Base-by-base conservation (phyloP, 2,888 invertebrate species). In the Rhabditoides inermis region DNA sequence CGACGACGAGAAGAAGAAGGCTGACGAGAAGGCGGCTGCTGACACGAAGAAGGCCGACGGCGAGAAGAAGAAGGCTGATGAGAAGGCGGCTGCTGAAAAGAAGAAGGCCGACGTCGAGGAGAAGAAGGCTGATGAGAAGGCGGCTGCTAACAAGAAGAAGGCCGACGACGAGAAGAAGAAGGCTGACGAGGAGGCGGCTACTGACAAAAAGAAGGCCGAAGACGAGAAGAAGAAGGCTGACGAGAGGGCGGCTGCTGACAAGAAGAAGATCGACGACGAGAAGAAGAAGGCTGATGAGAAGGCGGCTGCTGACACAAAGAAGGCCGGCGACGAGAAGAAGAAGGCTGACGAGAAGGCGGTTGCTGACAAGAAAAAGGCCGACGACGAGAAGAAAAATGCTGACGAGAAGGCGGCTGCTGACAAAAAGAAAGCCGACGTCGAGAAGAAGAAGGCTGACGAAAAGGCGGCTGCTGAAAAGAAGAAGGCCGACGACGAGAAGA, bases 201-300 rank as follows among this genome's bases (percentile, higher is more conserved):
- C 48, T n/a, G 55, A 54, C 25, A 46, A 46, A 41, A 41, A 53
- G 40, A 35, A 4, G 20, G 51, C 30, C n/a, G 49, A 51, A 15
- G 30, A 4, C n/a, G 22, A n/a, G n/a, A n/a, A n/a, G n/a, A n/a
- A n/a, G n/a, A n/a, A n/a, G n/a, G n/a, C n/a, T n/a, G n/a, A n/a
- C n/a, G n/a, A 51, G 37, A 28, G 30, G 30, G 18, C 15, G 26
- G 45, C 40, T 2, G 35, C 25, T 12, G 51, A 22, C 3, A 10
- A 28, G 5, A 51, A 51, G 28, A 51, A 51, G 49, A 10, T 18
- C 3, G 51, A 46, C 7, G 26, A n/a, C 12, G 51, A 51, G 23
- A 30, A 18, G n/a, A n/a, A n/a, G n/a, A n/a, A n/a, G 20, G n/a
- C 18, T 7, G 23, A n/a, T 22, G 30, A 49, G 49, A 50, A 28